Percentiles rank a stretch among this genome's conserved stretches.
phyloP scores from a whole-genome alignment of 1,140 invertebrate genomes.

The Antheraea mylitta region DNA sequence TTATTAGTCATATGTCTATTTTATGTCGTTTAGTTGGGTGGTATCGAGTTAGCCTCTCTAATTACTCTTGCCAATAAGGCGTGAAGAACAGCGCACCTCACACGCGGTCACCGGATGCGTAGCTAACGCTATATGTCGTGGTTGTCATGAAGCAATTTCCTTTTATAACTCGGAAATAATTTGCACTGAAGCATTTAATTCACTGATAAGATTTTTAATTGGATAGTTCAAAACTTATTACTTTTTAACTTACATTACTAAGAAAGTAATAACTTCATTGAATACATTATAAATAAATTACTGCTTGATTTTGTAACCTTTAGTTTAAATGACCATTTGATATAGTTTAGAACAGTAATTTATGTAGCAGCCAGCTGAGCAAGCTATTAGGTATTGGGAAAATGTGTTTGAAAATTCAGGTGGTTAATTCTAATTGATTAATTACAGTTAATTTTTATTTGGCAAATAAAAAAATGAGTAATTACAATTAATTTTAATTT shows the following conservation, averaged over 20 bases:
- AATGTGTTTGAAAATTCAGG: too few relatives aligned
- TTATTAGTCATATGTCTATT: constrained; percentile 23
- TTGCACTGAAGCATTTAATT: not conserved
- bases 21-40: constrained; percentile 20
- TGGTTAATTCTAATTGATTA: too few relatives aligned
- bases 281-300: too few relatives aligned
- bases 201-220: not conserved
- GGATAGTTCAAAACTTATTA: too few relatives aligned
- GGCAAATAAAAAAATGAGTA: too few relatives aligned
- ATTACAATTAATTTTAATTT: too few relatives aligned
- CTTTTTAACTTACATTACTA: too few relatives aligned
- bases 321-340: too few relatives aligned
- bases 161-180: constrained; percentile 5
- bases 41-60: constrained; percentile 22
- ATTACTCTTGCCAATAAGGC: constrained; percentile 57
- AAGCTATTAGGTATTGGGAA: not conserved
- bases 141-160: not conserved
- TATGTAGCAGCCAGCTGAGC: not conserved
- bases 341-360: not conserved
- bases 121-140: constrained; percentile 4
- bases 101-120: constrained; percentile 31
- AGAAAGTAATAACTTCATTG: too few relatives aligned
- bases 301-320: too few relatives aligned
- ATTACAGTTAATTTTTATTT: too few relatives aligned
- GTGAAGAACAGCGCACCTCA: constrained; percentile 45